Conservation (phyloP, 2,113 vertebrate species). For the Cacatua alba region DNA sequence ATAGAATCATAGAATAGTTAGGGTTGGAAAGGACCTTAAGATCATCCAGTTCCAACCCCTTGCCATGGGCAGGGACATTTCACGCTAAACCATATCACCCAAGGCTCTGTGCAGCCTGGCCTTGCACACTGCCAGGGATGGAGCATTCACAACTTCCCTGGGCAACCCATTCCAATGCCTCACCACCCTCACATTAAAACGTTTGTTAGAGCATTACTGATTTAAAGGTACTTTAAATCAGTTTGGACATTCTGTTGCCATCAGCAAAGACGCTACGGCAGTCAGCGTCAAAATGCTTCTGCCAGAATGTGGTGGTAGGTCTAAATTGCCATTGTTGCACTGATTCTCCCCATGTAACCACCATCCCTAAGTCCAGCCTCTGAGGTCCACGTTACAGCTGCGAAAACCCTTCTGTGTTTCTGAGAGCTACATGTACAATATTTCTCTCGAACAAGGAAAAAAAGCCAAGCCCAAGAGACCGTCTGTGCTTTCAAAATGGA, state of each 20-base stretch:
- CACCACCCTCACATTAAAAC: no score
- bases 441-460: not conserved
- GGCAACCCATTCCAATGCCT: no score
- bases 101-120: no score
- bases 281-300: not conserved
- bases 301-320: not conserved
- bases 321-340: not conserved
- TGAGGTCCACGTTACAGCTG: fast-evolving
- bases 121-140: no score
- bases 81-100: no score
- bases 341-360: not conserved
- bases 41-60: no score
- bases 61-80: no score
- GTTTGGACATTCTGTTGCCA: not conserved
- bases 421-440: not conserved
- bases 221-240: not conserved
- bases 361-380: not conserved
- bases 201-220: not conserved
- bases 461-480: not conserved
- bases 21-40: no score
- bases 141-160: no score
- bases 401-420: not conserved
- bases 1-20: no score
- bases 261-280: not conserved
- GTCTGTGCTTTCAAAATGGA: not conserved